Base-by-base conservation (phyloP, 2,113 vertebrate genomes). In the Barbus barbus region DNA sequence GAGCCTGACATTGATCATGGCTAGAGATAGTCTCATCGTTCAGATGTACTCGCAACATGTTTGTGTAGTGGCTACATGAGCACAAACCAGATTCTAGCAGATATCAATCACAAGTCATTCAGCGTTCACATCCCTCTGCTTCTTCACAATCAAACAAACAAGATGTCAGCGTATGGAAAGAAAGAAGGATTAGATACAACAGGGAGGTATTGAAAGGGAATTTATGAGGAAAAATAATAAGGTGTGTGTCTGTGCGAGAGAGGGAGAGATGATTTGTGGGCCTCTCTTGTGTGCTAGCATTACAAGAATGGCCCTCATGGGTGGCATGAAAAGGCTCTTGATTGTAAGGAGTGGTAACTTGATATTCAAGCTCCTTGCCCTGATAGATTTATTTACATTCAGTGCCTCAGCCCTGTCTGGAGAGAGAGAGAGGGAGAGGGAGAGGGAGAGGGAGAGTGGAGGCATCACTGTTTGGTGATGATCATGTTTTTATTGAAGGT, bases 351-450 rank as follows among this genome's bases (percentile, higher is more conserved):
- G 92, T 90, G 92, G 94, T 92, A 93, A 93, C 89, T n/a, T 88
- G 92, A 95, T 93, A 91, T 90, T 88, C 63, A 86, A 61, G 89
- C 91, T 90, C 87, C 89, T 90, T 88, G 88, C 88, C 89, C 91
- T 89, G 83, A 92, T 88, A 93, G 93, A 94, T 94, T 92, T 94
- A 95, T 94, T 94, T 94, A 94, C 94, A 94, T 93, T 94, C 92
- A 94, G 92, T 71, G 87, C 90, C 90, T 89, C 44, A 88, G 86
- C 85, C 83, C 86, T 79, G 88, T 88, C 90, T 93, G 87, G 76
- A 85, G 85, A 87, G 86, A 88, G 58, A 63, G 78, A 77, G 81
- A 31, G 46, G 20, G 51, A 60, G 60, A 88, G 84, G 73, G 71
- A 36, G 86, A 87, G 85, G 87, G 53, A 28, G 78, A 79, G 84